Conservation (phyloP, 2,113 vertebrate genomes). For the Hemiprocne comata region DNA sequence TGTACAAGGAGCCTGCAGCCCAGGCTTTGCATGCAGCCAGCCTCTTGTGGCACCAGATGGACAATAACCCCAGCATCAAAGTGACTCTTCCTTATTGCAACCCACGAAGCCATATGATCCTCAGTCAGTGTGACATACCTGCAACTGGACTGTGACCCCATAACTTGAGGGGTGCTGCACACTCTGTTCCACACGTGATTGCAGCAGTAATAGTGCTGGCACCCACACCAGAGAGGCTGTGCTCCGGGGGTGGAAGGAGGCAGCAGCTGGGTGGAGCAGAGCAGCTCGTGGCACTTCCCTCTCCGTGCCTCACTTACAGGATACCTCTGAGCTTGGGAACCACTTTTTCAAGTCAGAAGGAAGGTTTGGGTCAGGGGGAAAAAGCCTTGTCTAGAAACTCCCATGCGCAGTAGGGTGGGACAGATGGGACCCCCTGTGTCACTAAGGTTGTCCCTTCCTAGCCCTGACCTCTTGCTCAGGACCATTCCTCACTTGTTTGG, state of each 20-base stretch:
- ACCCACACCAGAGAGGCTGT: not conserved
- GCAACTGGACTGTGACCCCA: not conserved
- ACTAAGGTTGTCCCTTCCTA: not conserved
- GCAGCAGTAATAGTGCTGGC: not conserved
- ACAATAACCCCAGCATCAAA: not conserved
- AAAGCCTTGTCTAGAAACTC: not conserved
- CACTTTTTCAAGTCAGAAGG: not conserved
- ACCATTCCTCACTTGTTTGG: not conserved
- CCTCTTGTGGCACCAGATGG: not conserved
- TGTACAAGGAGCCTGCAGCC: not conserved
- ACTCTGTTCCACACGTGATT: fast-evolving
- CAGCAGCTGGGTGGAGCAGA: not conserved
- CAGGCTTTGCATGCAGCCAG: not conserved
- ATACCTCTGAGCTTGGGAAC: not conserved
- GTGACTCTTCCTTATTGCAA: not conserved
- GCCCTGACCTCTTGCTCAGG: not conserved
- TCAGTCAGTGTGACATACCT: fast-evolving
- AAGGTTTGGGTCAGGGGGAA: not conserved
- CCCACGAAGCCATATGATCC: fast-evolving
- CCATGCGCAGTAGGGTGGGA: fast-evolving
- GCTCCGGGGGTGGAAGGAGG: not conserved
- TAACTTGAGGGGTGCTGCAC: not conserved
- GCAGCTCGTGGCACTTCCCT: not conserved
- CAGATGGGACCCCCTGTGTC: not conserved
- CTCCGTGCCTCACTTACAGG: not conserved